Evolutionary conservation across 2,888 invertebrate genomes (phyloP), one percentile per base, ranked within the genome.

Genomic region (Hyles lineata): DNA sequence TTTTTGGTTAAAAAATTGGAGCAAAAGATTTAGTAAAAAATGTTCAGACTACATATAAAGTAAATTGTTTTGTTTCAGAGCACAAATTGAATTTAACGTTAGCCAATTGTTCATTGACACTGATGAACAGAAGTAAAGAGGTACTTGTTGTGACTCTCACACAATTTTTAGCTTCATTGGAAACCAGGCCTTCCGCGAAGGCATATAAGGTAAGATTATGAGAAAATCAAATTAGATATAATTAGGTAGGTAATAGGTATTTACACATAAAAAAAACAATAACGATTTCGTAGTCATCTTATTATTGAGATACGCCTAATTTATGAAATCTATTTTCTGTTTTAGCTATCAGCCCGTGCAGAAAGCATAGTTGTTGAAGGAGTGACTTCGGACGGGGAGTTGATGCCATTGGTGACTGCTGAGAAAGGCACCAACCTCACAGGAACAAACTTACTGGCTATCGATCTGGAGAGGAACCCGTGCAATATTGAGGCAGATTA

Each of bases 291-390:
- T 35, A 8, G 35, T 8, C 8, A 35, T 2, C 2, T 11, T 15
- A 43, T 15, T 11, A 15, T 43, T 2, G 2, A 15, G 11, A 15
- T 11, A 43, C 11, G 29, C 29, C 29, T 43, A 1, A 15, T 43
- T 11, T 43, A 43, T 43, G 43, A 43, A 15, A 21, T 17, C 21
- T 70, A 62, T 58, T 35, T 59, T 11, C 19, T 25, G 76, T 77
- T 21, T 55, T 77, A 94, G 93, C 77, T 97, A 32, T 96, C 97
- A 70, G 95, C 96, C 5, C 93, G 97, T 71, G 96, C 97, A 15
- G 97, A 98, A 86, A 97, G 97, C 83, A 94, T 97, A 75, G 96
- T 97, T 0, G 90, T 97, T 8, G 97, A 98, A 89, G 97, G 97
- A 0, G 95, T 96, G 3, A 96, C 96, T 7, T 92, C 96, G 0